Base-by-base conservation (phyloP, 1,140 invertebrate genomes). In the Stegodyphus mimosarum region DNA sequence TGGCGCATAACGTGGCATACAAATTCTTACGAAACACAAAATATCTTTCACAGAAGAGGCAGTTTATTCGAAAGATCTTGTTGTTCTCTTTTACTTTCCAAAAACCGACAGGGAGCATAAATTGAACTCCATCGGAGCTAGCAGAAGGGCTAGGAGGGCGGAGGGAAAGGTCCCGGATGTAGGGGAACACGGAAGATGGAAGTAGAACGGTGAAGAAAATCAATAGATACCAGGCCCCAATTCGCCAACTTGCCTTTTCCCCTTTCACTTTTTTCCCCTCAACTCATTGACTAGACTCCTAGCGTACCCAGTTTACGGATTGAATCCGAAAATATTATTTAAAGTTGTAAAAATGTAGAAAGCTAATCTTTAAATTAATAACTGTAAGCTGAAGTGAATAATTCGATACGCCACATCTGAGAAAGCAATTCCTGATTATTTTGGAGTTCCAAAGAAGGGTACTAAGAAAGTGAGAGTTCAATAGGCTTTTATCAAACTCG, bases 131-230 rank as follows among this genome's bases (percentile, higher is more conserved):
- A 83, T 33, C 33, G 63, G 52, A 83, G 63, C 52, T 17, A 80
- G 52, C 72, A 63, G 69, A 49, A 71, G 18, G 51, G 52, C 71
- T 53, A 53, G 71, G 17, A 53, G 63, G 64, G 51, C 15, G 55
- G n/a, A 52, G 70, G 60, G 33, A 73, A 83, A 73, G 80, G 81
- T 76, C 81, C 81, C 81, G 81, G 73, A 84, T 84, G 81, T 84
- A 84, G 81, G 81, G 53, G 81, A 84, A 84, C 81, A 75, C 72
- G 63, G 71, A 75, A 74, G 81, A 83, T 83, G 81, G 72, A 83
- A 83, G 81, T 84, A 84, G 81, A 84, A 76, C 81, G 81, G 64
- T 53, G 71, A 84, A 75, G 71, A 84, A 84, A 84, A 84, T 84
- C 81, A 84, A 84, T 84, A 84, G 81, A 84, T 75, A 69, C 81